These are phyloP conservation scores for Terebella lapidaria DNA, from an alignment of 2,888 invertebrate genomes.

Conservation along the genomic window DNA sequence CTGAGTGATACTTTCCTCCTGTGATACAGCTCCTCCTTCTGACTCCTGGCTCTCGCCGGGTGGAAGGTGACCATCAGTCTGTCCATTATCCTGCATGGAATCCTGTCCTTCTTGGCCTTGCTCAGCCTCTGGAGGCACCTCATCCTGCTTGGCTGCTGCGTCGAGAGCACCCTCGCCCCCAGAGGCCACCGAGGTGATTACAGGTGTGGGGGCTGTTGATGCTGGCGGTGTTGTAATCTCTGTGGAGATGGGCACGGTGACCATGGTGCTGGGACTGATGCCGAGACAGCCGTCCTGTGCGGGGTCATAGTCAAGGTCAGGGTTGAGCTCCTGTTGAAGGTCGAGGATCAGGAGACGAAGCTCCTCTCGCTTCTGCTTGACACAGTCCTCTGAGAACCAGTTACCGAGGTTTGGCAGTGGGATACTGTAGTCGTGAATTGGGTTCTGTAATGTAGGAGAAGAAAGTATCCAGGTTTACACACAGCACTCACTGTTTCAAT, in stretches of 20 bases:
- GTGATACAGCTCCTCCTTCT: too few species aligned
- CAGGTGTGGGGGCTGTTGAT: too few species aligned
- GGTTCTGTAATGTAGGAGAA: slow-evolving; percentile 62
- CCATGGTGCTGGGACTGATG: neutral
- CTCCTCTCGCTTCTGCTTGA: slow-evolving; percentile 80
- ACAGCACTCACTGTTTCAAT: neutral
- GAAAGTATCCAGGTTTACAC: neutral
- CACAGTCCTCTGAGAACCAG: slow-evolving; percentile 83
- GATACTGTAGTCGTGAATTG: slow-evolving; percentile 73
- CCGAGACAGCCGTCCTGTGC: slow-evolving; percentile 7
- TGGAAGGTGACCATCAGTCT: too few species aligned
- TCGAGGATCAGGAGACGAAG: slow-evolving; percentile 72
- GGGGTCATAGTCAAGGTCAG: slow-evolving; percentile 25
- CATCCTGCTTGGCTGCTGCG: too few species aligned
- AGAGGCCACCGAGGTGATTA: too few species aligned
- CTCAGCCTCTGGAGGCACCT: too few species aligned
- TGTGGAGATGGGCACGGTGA: neutral
- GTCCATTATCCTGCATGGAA: too few species aligned
- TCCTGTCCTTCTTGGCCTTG: too few species aligned
- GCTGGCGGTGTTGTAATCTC: too few species aligned
- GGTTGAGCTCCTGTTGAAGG: slow-evolving; percentile 64
- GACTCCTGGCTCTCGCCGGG: too few species aligned
- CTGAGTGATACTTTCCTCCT: too few species aligned
- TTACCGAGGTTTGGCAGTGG: slow-evolving; percentile 76
- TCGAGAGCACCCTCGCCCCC: too few species aligned